Evolutionary conservation across 1,140 invertebrate genomes (phyloP), one percentile per base, ranked within the genome.

Genomic region (Lasioglossum albipes): DNA sequence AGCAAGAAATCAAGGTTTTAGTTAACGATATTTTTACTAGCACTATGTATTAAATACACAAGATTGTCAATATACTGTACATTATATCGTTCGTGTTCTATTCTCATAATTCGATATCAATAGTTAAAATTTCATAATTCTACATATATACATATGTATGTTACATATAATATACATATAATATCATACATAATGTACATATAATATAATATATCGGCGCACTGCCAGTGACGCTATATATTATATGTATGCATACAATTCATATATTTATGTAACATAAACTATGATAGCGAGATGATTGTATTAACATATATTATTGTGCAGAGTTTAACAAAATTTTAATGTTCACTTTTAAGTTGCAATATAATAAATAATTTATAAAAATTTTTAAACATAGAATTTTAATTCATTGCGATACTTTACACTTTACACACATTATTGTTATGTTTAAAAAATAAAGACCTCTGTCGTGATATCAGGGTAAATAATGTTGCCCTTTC

Each of bases 301-400:
- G 67, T 85, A 86, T 81, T 75, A 85, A 74, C 61, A 76, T 83
- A 66, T 86, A 86, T 78, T 84, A 82, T 87, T 84, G 61, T 80
- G 79, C 87, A 86, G 18, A 85, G 52, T 70, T 86, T 85, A 79
- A 86, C 62, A 79, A 61, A 72, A 74, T 82, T 57, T 85, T 77
- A 79, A 82, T 86, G 57, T 86, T 73, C 52, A 68, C 54, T 41
- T 85, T 79, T 73, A 79, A 86, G 54, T 75, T 65, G 67, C 66
- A 76, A 83, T 85, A 73, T 85, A 86, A 85, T 86, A 84, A 88
- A 89, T 74, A 76, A 80, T 87, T 84, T 88, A 86, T 83, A 85
- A 81, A 69, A 87, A 76, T 64, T 84, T 80, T 76, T 80, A 83
- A 83, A 73, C 73, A 84, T 74, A 81, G 7, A 75, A 76, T 12